Base-by-base conservation (phyloP, 1,140 invertebrate species). In the Drosophila mauritiana region DNA sequence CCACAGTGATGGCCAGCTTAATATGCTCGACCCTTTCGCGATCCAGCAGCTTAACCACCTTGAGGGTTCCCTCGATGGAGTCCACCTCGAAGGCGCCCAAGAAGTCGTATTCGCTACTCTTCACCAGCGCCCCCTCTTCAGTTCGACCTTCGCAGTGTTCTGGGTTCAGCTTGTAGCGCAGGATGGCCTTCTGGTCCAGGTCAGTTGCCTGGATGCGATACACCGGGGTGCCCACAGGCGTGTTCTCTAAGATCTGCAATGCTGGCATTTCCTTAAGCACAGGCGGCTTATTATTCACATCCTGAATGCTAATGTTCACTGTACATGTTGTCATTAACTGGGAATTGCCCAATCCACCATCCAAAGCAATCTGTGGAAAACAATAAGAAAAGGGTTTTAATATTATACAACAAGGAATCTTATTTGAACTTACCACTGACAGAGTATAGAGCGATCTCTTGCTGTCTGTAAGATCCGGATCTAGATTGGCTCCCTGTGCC, bases 251-350 rank as follows among this genome's bases (percentile, higher is more conserved):
- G 46, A 98, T 93, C 12, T 62, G 65, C 11, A 92, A 13, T 0
- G 94, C 93, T 1, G 94, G 95, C 1, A 96, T 94, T 53, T 97
- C 95, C 0, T 93, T 78, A 43, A 98, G 95, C 8, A 95, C 92
- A 0, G 97, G 97, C 1, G 94, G 94, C 91, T 98, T 98, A 88
- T 98, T 98, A 88, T 98, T 98, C 0, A 98, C 97, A 92, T 98
- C 97, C 11, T 96, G 94, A 59, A 98, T 96, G 0, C 95, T 95
- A 7, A 99, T 97, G 80, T 97, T 97, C 0, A 98, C 96, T 0
- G 95, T 93, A 8, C 96, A 95, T 4, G 94, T 93, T 1, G 95
- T 94, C 46, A 95, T 95, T 12, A 95, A 91, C 88, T 97, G 96
- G 27, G 96, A 95, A 17, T 95, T 94, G 11, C 97, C 97, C 43